phyloP scores from a whole-genome alignment of 30 jellyfish, hydroid and myxozoan species.

The Aurelia aurita region DNA sequence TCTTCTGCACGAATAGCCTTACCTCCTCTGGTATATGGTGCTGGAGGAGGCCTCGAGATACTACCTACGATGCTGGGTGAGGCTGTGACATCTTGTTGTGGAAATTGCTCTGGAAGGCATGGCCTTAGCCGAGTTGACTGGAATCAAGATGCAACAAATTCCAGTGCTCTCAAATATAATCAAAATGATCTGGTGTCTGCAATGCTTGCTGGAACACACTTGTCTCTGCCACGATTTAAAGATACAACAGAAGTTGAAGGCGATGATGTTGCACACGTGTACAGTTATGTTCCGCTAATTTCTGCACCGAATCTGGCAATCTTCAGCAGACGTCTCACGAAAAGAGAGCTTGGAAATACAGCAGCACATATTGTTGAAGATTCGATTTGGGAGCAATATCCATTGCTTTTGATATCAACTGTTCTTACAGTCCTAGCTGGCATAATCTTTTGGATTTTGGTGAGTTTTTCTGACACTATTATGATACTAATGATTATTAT shows the following conservation, averaged over 20 bases:
- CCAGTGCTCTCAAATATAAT: conserved; percentile 20
- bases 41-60: neutral
- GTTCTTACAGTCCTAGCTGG: conserved; percentile 41
- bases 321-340: conserved; percentile 13
- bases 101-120: conserved; percentile 62
- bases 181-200: conserved; percentile 8
- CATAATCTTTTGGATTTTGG: conserved; percentile 52
- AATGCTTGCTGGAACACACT: conserved; percentile 35
- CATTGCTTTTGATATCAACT: conserved; percentile 28
- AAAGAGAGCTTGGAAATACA: conserved; percentile 32
- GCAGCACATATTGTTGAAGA: conserved; percentile 13
- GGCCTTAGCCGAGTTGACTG: conserved; percentile 36
- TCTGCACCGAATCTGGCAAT: conserved; percentile 12
- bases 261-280: neutral
- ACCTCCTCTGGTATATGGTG: conserved; percentile 19
- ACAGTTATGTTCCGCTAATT: conserved; percentile 26
- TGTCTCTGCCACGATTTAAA: conserved; percentile 26
- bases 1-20: conserved; percentile 15
- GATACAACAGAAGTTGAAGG: conserved; percentile 4
- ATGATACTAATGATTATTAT: neutral
- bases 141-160: conserved; percentile 12
- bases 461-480: conserved; percentile 2
- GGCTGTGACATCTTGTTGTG: conserved; percentile 44
- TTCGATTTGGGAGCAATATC: conserved; percentile 41
- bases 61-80: conserved; percentile 13